Base-by-base conservation (phyloP, 1,140 invertebrate species). In the Psix sp. region DNA sequence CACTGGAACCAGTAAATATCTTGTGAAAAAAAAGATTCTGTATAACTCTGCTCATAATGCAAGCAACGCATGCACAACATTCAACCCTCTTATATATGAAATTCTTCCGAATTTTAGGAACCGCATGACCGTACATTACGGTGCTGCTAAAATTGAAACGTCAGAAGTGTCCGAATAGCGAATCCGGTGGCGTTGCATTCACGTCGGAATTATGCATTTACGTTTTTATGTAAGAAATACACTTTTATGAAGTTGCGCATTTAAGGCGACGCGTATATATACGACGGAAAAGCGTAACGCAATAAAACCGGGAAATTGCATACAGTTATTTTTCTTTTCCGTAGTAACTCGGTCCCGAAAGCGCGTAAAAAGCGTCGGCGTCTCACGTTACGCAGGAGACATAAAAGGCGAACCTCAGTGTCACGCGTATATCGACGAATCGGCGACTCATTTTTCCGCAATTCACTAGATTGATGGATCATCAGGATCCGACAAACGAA, bases 251-350 rank as follows among this genome's bases (percentile, higher is more conserved):
- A 62, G 43, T 57, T 2, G 54, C 52, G 39, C 38, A 18, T 52
- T 59, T 54, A 39, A 46, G 31, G 48, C 10, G 54, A 52, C 39
- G 45, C 49, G 26, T 52, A 62, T 15, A 21, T 49, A 29, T 29
- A 46, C 20, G 13, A 26, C 38, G 49, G 54, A 62, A 71, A 71
- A 71, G 35, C 57, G 48, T 70, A 70, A 52, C 40, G 66, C 66
- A 60, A 60, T 70, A 57, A 70, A 60, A 54, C 45, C 29, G 66
- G 56, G 36, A 60, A 70, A 70, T 70, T 59, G 66, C 66, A 62
- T 70, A 49, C 56, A 48, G 49, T 49, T 49, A 52, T 54, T 70
- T 62, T 70, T 62, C 49, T 45, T 21, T 43, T 4, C 18, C 42
- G 16, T 16, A 20, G 31, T 16, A 49, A 59, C 24, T 14, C 54